A percentile compares a stretch with the other conserved stretches of the same genome.
phyloP scores from a whole-genome alignment of 2,888 invertebrate species.

The Eupithecia abbreviata region DNA sequence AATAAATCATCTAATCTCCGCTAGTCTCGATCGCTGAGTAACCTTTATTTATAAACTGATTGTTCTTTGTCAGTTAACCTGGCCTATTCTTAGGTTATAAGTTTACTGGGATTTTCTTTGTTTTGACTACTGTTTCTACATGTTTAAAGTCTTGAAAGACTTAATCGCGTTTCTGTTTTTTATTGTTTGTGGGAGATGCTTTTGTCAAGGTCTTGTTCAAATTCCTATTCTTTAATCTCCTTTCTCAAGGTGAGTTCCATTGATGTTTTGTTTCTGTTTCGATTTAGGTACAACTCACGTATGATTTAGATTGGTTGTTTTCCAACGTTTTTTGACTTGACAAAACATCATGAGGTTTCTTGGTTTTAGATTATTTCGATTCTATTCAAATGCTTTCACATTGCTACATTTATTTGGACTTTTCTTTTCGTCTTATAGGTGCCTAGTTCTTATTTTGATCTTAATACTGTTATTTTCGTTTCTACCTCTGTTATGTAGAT shows the following conservation, averaged over 20 bases:
- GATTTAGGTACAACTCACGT: conserved; percentile 22
- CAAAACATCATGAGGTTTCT: not conserved
- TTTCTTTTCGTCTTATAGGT: not conserved
- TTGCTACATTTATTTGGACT: not conserved
- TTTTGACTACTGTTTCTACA: conserved; percentile 28
- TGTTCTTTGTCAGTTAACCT: conserved; percentile 36
- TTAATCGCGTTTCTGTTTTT: conserved; percentile 24
- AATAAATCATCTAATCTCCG: conserved; percentile 70
- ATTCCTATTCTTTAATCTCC: conserved; percentile 6
- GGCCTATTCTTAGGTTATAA: conserved; percentile 21
- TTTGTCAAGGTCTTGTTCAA: conserved; percentile 12
- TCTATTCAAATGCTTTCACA: not conserved
- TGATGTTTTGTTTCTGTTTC: conserved; percentile 8
- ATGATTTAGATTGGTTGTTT: not conserved
- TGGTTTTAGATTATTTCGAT: not conserved
- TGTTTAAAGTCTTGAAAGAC: conserved; percentile 8
- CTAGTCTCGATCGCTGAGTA: conserved; percentile 36
- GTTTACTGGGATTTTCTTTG: conserved; percentile 28
- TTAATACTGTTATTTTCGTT: not conserved
- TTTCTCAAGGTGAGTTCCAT: conserved; percentile 13
- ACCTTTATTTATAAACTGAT: conserved; percentile 37
- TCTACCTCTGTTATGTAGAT: not conserved
- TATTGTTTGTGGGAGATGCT: conserved; percentile 1
- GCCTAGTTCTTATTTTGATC: not conserved
- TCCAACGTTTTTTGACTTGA: not conserved